Evolutionary conservation across 2,797 vertebrate genomes (phyloP).

Genomic region (Sebastiscus albofasciatus): DNA sequence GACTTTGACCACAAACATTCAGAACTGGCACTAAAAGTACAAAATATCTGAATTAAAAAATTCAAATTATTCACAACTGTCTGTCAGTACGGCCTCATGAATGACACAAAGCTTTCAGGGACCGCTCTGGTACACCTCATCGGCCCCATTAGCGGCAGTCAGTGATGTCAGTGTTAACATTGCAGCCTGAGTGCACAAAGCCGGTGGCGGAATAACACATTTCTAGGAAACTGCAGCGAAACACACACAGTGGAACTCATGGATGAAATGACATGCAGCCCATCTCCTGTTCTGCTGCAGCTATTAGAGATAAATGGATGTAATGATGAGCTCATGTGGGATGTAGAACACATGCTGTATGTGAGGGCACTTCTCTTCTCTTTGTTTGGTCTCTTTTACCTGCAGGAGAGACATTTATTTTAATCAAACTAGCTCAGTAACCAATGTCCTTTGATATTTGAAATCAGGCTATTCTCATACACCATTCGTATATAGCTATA

Average conservation of each 20-base stretch:
- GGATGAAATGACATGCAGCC: constrained; percentile 22
- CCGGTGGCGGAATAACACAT: constrained; percentile 16
- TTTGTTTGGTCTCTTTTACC: constrained; percentile 4
- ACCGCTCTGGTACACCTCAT: background rate
- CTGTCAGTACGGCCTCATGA: constrained; percentile 9
- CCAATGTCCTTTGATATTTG: background rate
- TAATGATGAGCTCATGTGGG: constrained; percentile 11
- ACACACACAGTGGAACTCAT: background rate
- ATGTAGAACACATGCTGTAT: background rate
- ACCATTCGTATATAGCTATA: background rate
- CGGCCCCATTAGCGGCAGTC: constrained; percentile 41
- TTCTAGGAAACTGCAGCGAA: constrained; percentile 35
- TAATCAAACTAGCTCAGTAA: background rate
- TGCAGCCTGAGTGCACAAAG: constrained; percentile 20
- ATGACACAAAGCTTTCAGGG: constrained; percentile 39
- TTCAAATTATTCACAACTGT: constrained; percentile 6
- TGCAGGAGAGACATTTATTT: constrained; percentile 1
- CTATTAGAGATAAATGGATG: constrained; percentile 34
- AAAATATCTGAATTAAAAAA: constrained; percentile 5
- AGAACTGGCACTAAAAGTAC: background rate
- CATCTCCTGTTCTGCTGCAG: background rate
- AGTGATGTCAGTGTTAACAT: constrained; percentile 31
- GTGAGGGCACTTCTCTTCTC: background rate
- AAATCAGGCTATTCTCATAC: background rate
- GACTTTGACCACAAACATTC: background rate